These are phyloP conservation scores for Aurelia aurita DNA, from an alignment of 30 jellyfish, hydroid and myxozoan genomes.

Conservation along the genomic window DNA sequence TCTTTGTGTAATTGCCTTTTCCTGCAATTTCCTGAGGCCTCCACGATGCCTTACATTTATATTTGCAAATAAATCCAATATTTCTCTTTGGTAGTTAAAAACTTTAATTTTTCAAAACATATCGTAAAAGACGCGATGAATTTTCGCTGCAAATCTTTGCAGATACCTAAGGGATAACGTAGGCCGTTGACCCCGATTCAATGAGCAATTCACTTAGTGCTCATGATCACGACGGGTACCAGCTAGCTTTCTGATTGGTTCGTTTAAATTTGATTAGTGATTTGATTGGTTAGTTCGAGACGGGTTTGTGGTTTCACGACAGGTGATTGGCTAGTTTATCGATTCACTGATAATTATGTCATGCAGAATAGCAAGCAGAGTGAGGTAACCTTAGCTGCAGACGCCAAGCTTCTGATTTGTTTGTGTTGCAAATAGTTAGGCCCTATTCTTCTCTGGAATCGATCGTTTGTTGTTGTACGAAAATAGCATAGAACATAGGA, in stretches of 20 bases:
- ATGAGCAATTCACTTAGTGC: constrained; percentile 46
- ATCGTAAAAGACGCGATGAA: constrained; percentile 44
- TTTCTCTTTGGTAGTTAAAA: neutral
- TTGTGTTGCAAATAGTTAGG: neutral
- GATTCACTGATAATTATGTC: constrained; percentile 47
- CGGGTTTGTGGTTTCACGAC: constrained; percentile 22
- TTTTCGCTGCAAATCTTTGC: constrained; percentile 4
- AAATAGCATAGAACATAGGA: too few species aligned
- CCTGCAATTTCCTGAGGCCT: constrained; percentile 16
- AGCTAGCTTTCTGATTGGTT: constrained; percentile 40
- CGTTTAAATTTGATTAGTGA: neutral
- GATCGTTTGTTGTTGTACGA: neutral
- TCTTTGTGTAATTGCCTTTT: neutral
- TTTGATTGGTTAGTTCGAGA: constrained; percentile 60
- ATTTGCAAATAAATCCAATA: constrained; percentile 11
- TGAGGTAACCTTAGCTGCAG: constrained; percentile 48
- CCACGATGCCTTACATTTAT: constrained; percentile 51
- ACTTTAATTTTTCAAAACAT: constrained; percentile 14
- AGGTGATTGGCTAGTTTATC: constrained; percentile 49
- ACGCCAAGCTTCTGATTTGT: neutral
- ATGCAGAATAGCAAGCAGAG: constrained; percentile 33
- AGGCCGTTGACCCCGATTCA: constrained; percentile 59
- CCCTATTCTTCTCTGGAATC: too few species aligned
- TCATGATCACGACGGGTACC: constrained; percentile 75
- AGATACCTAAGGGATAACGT: constrained; percentile 64